Evolutionary conservation across 1,140 invertebrate species (phyloP).

Genomic region (Ceratina australensis): DNA sequence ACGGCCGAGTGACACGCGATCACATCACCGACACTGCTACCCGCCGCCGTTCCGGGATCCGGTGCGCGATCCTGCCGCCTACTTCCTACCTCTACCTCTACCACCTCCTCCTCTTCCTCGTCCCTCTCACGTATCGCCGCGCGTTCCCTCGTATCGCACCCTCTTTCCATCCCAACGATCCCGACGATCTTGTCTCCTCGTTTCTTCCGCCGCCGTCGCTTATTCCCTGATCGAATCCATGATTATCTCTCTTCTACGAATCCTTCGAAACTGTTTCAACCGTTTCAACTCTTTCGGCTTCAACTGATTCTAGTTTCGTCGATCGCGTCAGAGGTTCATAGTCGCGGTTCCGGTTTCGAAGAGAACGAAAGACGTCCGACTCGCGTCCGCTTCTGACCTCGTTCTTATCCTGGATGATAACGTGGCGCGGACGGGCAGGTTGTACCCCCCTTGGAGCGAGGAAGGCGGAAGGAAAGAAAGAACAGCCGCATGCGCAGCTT

Average conservation of each 20-base stretch:
- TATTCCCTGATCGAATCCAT: too few relatives aligned
- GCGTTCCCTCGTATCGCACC: background rate
- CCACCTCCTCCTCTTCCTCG: too few relatives aligned
- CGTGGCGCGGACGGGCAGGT: background rate
- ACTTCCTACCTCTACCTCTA: too few relatives aligned
- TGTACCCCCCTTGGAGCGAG: conserved; percentile 11
- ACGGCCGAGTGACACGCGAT: conserved; percentile 41
- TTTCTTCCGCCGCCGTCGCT: too few relatives aligned
- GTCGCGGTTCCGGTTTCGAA: background rate
- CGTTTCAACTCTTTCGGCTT: too few relatives aligned
- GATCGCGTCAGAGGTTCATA: background rate
- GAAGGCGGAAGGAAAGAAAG: conserved; percentile 20
- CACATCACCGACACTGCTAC: conserved; percentile 13
- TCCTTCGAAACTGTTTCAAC: too few relatives aligned
- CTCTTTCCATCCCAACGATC: too few relatives aligned
- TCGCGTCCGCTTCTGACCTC: background rate
- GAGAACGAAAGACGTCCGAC: background rate
- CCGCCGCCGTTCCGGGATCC: background rate
- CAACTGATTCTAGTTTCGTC: background rate
- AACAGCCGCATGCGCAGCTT: conserved; percentile 44
- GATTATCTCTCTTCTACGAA: too few relatives aligned
- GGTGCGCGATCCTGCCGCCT: conserved; percentile 14
- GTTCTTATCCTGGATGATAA: background rate
- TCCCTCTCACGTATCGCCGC: background rate
- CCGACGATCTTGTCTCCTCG: too few relatives aligned